Base-by-base conservation (phyloP, 2,113 vertebrate species). In the Morone chrysops region DNA sequence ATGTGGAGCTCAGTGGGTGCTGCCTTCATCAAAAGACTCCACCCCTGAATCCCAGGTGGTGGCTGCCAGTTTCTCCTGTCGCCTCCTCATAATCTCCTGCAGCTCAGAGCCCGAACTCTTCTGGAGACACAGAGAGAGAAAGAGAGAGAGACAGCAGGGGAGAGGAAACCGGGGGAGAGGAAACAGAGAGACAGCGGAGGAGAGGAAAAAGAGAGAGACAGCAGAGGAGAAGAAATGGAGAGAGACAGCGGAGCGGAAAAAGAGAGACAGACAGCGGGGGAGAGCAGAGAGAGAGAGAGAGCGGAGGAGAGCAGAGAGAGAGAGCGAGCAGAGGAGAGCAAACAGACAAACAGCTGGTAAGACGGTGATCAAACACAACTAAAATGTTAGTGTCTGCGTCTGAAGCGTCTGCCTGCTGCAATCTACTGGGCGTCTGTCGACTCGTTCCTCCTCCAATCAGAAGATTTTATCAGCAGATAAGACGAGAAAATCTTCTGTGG, bases 21-120 rank as follows among this genome's bases (percentile, higher is more conserved):
- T 97, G 89, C 96, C 97, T 95, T 99, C 97, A 13, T 99, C 98
- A 74, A 98, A 99, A 68, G 98, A 99, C 89, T 98, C 97, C 90
- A 99, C 97, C 72, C 98, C 98, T 0, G 98, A 99, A 75, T 99
- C 98, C 5, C 96, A 95, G 80, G 97, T 96, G n/a, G 91, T 93
- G n/a, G 95, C 95, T 4, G 94, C 96, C 75, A 99, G 96, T 84
- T 98, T 99, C 93, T 99, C 97, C 95, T 99, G 97, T 3, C 97
- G 94, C 89, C 97, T 95, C 93, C 96, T 94, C 98, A 99, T 99
- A 86, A 99, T 97, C 93, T 99, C 97, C 94, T 96, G 97, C 38
- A 99, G 93, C 93, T 99, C 98, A 2, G 97, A 96, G 70, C 96
- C 97, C 14, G 96, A 97, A 66, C 91, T 95, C 89, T 94, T 97